These are phyloP conservation scores for Celastrina argiolus DNA, from an alignment of 2,888 invertebrate genomes.

Conservation along the genomic window DNA sequence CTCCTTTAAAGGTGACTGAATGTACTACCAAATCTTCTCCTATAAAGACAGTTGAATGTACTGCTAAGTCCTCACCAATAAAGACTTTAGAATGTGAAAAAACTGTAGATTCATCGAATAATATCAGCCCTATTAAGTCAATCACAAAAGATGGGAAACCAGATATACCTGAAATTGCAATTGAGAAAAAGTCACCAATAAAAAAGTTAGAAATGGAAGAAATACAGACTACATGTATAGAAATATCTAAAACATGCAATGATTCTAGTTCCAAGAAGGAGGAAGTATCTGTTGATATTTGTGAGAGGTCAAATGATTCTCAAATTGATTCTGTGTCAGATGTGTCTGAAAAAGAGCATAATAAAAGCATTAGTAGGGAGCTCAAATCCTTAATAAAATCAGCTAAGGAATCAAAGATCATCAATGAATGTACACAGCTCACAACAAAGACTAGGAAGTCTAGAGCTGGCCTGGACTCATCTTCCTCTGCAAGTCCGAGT, in stretches of 20 bases:
- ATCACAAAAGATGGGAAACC: conserved; percentile 7
- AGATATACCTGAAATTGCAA: background rate
- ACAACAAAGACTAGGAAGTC: conserved; percentile 70
- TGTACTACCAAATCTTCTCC: background rate
- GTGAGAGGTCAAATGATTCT: conserved; percentile 53
- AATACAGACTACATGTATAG: conserved; percentile 13
- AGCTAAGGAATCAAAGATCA: conserved; percentile 82
- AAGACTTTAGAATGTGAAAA: conserved; percentile 9
- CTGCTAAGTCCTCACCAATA: background rate
- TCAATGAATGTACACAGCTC: conserved; percentile 77
- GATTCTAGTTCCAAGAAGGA: conserved; percentile 14
- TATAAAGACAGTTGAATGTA: background rate
- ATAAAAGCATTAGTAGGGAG: conserved; percentile 74
- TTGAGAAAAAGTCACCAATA: conserved; percentile 21
- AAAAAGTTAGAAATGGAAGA: conserved; percentile 22
- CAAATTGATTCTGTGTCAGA: conserved; percentile 48
- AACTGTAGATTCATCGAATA: conserved; percentile 8
- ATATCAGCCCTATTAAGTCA: background rate
- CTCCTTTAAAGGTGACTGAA: conserved; percentile 4
- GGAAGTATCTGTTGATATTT: conserved; percentile 27
- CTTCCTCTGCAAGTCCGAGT: conserved; percentile 55
- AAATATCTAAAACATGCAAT: conserved; percentile 27
- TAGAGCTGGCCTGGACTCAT: conserved; percentile 62
- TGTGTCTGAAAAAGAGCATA: conserved; percentile 57
- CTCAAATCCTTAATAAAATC: conserved; percentile 80